Evolutionary conservation across 2,797 vertebrate genomes (phyloP), one percentile per base, ranked within the genome.

Genomic region (Muscicapa striata): DNA sequence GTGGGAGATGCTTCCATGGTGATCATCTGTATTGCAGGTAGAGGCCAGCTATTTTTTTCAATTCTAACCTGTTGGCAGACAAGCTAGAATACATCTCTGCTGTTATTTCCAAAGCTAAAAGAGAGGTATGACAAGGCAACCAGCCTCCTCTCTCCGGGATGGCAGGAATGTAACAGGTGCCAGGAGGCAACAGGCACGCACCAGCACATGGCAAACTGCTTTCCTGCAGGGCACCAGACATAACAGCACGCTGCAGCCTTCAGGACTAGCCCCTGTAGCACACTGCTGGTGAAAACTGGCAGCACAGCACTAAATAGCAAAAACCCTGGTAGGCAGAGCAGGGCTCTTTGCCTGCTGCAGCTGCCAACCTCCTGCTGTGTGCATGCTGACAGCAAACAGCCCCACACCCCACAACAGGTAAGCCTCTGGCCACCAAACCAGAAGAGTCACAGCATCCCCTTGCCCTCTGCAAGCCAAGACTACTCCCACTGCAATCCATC

Each of bases 211-310:
- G 27, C 17, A 32, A 86, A 58, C 21, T 12, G 46, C 55, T 40
- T 73, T 61, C 43, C 27, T 51, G 27, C 27, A 51, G 27, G 49
- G 49, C 15, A 49, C 49, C 27, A 51, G 27, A 29, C 27, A 29
- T 17, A 29, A 29, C 27, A 51, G 10, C 16, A 51, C 10, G 6
- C 49, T 15, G 10, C 48, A 70, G 66, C 16, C 58, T 45, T 34
- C 57, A 24, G 34, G 32, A 67, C 67, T 32, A 45, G 43, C 20
- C 38, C 58, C 52, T 4, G 6, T 1, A 9, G 67, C 48, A 72
- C 0, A 1, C 9, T 59, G 41, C 30, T 3, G 5, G 36, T 30
- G 11, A 40, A 43, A 79, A 74, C 5, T 9, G n/a, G 58, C 66
- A 84, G 66, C 32, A 49, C 46, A 75, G 9, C 3, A 4, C 15